A percentile compares a stretch with the other conserved stretches of the same genome.
These are phyloP conservation scores for Euschistus heros DNA, from an alignment of 1,140 invertebrate species.

Conservation along the genomic window DNA sequence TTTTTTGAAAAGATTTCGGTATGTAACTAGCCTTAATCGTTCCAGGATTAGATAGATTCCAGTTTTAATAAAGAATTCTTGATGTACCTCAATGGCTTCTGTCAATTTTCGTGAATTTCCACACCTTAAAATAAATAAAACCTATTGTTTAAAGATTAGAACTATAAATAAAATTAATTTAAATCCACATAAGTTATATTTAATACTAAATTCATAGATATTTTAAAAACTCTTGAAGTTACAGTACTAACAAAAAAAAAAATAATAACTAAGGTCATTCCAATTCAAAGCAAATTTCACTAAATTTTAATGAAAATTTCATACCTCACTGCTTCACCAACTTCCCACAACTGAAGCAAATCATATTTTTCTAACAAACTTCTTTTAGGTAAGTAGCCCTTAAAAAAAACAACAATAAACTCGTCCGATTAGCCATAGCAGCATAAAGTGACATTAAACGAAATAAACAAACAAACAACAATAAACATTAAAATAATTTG, in stretches of 20 bases:
- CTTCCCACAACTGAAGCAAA: constrained; percentile 77
- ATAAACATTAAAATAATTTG: too few relatives aligned
- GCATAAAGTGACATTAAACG: too few relatives aligned
- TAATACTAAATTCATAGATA: neutral
- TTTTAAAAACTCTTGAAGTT: too few relatives aligned
- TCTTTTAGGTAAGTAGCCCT: constrained; percentile 76
- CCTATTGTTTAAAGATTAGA: neutral
- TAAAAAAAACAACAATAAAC: constrained; percentile 15
- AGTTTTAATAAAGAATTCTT: constrained; percentile 85
- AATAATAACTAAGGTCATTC: neutral
- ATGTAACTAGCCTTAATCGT: constrained; percentile 89
- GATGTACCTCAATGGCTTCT: constrained; percentile 71
- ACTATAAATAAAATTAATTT: neutral
- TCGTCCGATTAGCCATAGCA: too few relatives aligned
- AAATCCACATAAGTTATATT: neutral
- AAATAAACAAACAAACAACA: too few relatives aligned
- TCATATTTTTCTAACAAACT: constrained; percentile 78
- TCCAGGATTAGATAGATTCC: constrained; percentile 96
- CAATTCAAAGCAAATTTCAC: neutral
- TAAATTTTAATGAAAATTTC: neutral
- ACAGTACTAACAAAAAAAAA: neutral
- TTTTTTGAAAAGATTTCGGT: constrained; percentile 94
- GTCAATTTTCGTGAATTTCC: constrained; percentile 81
- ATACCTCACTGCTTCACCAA: constrained; percentile 71
- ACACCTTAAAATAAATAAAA: constrained; percentile 31